Evolutionary conservation across 1,140 invertebrate genomes (phyloP), one percentile per base, ranked within the genome.

Genomic region (Idris sp.): DNA sequence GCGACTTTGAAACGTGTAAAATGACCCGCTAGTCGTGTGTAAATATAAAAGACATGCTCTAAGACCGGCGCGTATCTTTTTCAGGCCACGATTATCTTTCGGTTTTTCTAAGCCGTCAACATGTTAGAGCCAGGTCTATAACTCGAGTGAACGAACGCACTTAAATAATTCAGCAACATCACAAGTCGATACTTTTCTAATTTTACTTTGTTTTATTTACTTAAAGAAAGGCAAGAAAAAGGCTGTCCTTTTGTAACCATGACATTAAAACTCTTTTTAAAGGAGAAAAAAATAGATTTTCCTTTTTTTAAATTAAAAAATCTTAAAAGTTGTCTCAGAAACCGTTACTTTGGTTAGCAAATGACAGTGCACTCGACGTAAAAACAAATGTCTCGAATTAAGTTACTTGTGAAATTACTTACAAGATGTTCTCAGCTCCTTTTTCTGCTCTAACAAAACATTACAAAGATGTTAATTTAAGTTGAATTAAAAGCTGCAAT

Each of bases 151-250:
- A 51, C 38, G 43, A 8, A 28, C 38, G 26, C 13, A 25, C 9
- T 2, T 69, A 28, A 69, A 69, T 69, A 69, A 69, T 69, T n/a
- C 64, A 69, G n/a, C n/a, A n/a, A 18, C 30, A 15, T 9, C 4
- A 9, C 2, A 31, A 69, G 46, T 69, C 53, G 25, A 69, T 59
- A 58, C 28, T 51, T 48, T 51, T 58, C 65, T 69, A 58, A 68
- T 68, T 68, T 68, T 58, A 68, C 53, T 49, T 19, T 33, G 18
- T 40, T 68, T 51, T 58, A 43, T 64, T 64, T 64, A 56, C 13
- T 43, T 16, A 56, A 40, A 8, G n/a, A n/a, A n/a, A n/a, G n/a
- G n/a, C n/a, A n/a, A n/a, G n/a, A n/a, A n/a, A n/a, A n/a, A n/a
- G n/a, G n/a, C n/a, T n/a, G n/a, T n/a, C n/a, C n/a, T n/a, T n/a